Evolutionary conservation across 2,797 vertebrate genomes (phyloP).

Genomic region (Limnodromus scolopaceus): DNA sequence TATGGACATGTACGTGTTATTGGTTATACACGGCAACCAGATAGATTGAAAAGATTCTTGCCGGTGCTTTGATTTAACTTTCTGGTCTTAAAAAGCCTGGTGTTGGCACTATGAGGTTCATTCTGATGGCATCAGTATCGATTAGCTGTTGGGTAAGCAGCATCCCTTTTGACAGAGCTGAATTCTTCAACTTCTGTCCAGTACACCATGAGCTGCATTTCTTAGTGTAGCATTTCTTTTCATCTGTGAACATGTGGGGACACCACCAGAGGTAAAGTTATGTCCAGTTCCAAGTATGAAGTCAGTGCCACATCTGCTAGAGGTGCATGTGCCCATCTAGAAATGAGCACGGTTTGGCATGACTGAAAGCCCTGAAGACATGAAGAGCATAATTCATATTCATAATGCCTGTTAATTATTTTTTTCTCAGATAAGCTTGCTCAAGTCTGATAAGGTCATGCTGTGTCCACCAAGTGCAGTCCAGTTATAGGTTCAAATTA

Average conservation of each 20-base stretch:
- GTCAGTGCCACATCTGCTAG: accelerated
- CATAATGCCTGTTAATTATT: not conserved
- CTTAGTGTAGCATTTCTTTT: not conserved
- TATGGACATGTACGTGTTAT: not conserved
- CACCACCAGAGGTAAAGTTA: not conserved
- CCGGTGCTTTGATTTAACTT: not conserved
- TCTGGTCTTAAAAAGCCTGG: not conserved
- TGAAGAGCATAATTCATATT: not conserved
- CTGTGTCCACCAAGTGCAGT: not conserved
- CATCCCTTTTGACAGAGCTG: not conserved
- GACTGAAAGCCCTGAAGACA: not conserved
- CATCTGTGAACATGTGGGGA: not conserved
- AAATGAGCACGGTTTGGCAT: not conserved
- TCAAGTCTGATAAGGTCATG: not conserved
- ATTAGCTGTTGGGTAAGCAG: not conserved
- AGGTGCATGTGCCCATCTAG: not conserved
- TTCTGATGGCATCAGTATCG: not conserved
- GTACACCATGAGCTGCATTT: not conserved
- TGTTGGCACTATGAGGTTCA: not conserved
- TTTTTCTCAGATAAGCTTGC: not conserved
- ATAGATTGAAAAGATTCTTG: not conserved
- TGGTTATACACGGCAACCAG: not conserved
- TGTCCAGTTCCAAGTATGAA: not conserved
- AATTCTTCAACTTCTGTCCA: not conserved
- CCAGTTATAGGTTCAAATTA: not conserved